Base-by-base conservation (phyloP, 2,888 invertebrate genomes). In the Meandrusa payeni region DNA sequence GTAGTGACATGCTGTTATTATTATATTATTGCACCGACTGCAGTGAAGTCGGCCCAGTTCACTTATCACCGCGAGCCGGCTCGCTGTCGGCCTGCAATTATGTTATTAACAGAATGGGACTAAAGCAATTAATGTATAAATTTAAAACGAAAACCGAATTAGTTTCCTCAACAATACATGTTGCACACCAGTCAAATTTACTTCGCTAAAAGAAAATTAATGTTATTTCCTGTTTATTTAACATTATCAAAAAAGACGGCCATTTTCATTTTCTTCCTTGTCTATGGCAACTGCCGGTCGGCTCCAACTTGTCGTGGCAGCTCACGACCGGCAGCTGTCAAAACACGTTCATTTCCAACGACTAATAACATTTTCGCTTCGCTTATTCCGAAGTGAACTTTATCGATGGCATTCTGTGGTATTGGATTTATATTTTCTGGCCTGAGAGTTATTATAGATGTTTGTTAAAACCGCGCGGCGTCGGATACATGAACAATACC, bases 261-360 rank as follows among this genome's bases (percentile, higher is more conserved):
- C n/a, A n/a, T n/a, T n/a, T n/a, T n/a, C n/a, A n/a, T n/a, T n/a
- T n/a, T n/a, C n/a, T n/a, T n/a, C n/a, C n/a, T n/a, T n/a, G n/a
- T n/a, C n/a, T n/a, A n/a, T n/a, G n/a, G n/a, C n/a, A n/a, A n/a
- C n/a, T n/a, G n/a, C n/a, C n/a, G n/a, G n/a, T n/a, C 4, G 15
- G 17, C 9, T 13, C 3, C n/a, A 13, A 17, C 5, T 37, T 37
- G 26, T 17, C 36, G 26, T 26, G 17, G 36, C 26, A 11, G 15
- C 17, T 37, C 36, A 26, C 26, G 17, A 27, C 17, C 17, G 36
- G 19, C 36, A 37, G 17, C 36, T 26, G 26, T 27, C 26, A 19
- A 26, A 2, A 6, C 26, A 11, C 12, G n/a, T 26, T 37, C 17
- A 26, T 36, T 34, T 9, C 9, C 17, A 24, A 24, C 17, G 26